phyloP scores from a whole-genome alignment of 2,888 invertebrate species.

The Parnassius glacialis region DNA sequence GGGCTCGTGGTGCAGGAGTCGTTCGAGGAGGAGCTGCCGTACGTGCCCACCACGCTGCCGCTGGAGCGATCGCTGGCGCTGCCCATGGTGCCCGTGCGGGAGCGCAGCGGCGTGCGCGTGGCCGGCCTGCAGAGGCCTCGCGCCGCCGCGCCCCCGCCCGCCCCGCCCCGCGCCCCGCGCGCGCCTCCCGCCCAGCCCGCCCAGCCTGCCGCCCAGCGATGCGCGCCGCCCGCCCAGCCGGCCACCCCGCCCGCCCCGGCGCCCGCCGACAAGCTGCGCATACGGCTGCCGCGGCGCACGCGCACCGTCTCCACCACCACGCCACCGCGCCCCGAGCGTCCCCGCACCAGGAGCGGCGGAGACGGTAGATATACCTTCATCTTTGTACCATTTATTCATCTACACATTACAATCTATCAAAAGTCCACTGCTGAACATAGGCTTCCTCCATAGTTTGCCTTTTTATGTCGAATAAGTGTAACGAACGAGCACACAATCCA shows the following conservation, averaged over 20 bases:
- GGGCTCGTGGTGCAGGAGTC: slow-evolving; percentile 89
- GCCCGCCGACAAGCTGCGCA: slow-evolving; percentile 66
- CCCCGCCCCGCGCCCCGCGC: slow-evolving; percentile 29
- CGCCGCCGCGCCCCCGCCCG: slow-evolving; percentile 82
- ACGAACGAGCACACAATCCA: no score
- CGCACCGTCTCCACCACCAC: slow-evolving; percentile 40
- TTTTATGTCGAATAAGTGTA: no score
- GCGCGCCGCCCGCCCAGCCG: slow-evolving; percentile 33
- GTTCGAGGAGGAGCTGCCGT: slow-evolving; percentile 92
- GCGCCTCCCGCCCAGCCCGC: slow-evolving; percentile 31
- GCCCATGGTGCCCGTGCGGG: slow-evolving; percentile 88
- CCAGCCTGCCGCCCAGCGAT: slow-evolving; percentile 45
- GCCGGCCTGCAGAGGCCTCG: slow-evolving; percentile 78
- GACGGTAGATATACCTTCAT: slow-evolving; percentile 43
- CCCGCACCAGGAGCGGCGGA: slow-evolving; percentile 53
- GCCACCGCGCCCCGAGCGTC: slow-evolving; percentile 38
- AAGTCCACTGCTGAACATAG: no score
- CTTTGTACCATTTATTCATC: background rate
- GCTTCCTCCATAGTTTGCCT: no score
- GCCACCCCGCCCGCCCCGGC: slow-evolving; percentile 37
- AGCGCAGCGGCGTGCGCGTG: slow-evolving; percentile 57
- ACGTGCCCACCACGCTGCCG: slow-evolving; percentile 94
- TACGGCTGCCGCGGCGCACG: slow-evolving; percentile 60
- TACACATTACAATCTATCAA: no score
- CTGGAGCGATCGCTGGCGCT: slow-evolving; percentile 90